These are phyloP conservation scores for Haliclystus octoradiatus DNA, from an alignment of 30 jellyfish, hydroid and myxozoan species.

Conservation along the genomic window DNA sequence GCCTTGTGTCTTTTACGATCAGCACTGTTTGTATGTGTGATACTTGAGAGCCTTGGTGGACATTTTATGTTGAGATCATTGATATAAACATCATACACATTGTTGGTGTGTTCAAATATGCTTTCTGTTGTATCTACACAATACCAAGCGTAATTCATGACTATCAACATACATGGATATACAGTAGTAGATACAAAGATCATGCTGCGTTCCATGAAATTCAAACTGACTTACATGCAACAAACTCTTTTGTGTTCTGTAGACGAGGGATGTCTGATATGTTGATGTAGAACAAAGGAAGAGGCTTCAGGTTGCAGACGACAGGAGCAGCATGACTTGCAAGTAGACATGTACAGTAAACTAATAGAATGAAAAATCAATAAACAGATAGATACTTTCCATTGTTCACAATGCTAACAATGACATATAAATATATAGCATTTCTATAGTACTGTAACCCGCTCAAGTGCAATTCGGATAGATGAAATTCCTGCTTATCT, in stretches of 20 bases:
- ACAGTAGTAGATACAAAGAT: too few species aligned
- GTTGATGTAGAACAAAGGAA: constrained; percentile 63
- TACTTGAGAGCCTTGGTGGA: constrained; percentile 14
- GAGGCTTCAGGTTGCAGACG: constrained; percentile 38
- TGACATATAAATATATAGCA: too few species aligned
- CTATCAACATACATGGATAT: too few species aligned
- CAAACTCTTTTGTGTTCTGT: constrained; percentile 29
- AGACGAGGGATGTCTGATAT: constrained; percentile 50
- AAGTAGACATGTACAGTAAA: constrained; percentile 82
- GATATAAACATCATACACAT: constrained; percentile 64
- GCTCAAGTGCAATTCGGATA: too few species aligned
- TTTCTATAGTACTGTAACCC: too few species aligned
- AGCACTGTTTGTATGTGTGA: constrained; percentile 40
- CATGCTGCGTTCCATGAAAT: too few species aligned
- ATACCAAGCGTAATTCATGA: too few species aligned
- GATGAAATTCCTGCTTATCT: too few species aligned
- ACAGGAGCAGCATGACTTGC: constrained; percentile 85
- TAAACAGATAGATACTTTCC: too few species aligned
- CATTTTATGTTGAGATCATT: constrained; percentile 54
- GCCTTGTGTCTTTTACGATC: constrained; percentile 59
- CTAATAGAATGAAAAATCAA: constrained; percentile 14
- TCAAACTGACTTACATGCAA: constrained; percentile 68
- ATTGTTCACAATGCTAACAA: too few species aligned
- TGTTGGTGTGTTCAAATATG: constrained; percentile 49
- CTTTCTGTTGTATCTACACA: constrained; percentile 86